These are phyloP conservation scores for Leptocoma aspasia DNA, from an alignment of 2,113 vertebrate genomes.

Conservation along the genomic window DNA sequence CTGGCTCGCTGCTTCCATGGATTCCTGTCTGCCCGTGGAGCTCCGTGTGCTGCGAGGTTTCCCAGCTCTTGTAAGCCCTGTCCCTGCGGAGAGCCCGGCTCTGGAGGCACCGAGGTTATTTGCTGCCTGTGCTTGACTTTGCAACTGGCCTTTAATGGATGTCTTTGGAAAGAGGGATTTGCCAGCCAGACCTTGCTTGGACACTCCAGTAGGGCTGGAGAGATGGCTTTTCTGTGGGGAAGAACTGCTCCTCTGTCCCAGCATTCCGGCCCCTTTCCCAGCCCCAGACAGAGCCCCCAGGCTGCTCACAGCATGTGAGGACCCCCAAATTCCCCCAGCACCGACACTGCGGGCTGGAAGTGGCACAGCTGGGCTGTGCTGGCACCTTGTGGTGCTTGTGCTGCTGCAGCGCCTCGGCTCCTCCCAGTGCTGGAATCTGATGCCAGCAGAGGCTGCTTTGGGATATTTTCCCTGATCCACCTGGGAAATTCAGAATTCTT, in stretches of 20 bases:
- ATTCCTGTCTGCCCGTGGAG: accelerated
- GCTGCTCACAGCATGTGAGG: neutral
- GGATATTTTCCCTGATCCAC: accelerated
- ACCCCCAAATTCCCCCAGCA: no score
- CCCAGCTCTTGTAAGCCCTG: neutral
- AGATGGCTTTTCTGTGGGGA: accelerated
- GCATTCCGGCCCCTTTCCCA: neutral
- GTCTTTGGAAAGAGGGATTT: neutral
- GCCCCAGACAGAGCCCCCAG: neutral
- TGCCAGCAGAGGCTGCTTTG: accelerated
- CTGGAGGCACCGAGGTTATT: accelerated
- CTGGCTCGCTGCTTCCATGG: accelerated
- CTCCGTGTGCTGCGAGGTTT: accelerated
- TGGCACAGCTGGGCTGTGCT: neutral
- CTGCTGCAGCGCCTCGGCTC: neutral
- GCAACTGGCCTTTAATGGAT: neutral
- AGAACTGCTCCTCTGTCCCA: neutral
- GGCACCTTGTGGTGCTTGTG: neutral
- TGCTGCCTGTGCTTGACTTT: neutral
- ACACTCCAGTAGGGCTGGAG: accelerated
- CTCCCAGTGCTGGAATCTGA: accelerated
- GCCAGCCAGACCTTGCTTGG: neutral
- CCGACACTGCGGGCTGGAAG: accelerated
- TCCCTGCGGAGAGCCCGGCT: accelerated
- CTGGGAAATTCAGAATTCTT: neutral